A percentile compares a stretch with the other conserved stretches of the same genome.
Evolutionary conservation across 2,888 invertebrate species (phyloP).

Genomic region (Tinea pellionella): DNA sequence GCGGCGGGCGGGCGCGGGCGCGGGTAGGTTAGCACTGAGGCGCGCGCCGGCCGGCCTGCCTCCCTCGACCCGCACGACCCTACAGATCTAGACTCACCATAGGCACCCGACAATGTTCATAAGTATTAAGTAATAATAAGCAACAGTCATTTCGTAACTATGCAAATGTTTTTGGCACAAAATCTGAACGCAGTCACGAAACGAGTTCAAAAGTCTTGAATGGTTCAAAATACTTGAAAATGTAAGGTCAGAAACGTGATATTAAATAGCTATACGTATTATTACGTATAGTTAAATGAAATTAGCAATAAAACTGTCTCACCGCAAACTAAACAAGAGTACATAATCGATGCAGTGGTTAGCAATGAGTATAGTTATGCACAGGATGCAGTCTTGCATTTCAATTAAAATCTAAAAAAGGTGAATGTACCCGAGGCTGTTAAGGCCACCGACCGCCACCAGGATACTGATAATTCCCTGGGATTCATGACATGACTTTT

Average conservation of each 20-base stretch:
- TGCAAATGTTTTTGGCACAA: background rate
- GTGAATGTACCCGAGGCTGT: slow-evolving; percentile 2
- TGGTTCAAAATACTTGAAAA: too few relatives aligned
- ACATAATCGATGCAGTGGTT: background rate
- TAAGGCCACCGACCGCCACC: slow-evolving; percentile 39
- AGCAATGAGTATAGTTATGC: background rate
- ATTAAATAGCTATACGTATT: background rate
- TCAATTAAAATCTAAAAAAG: slow-evolving; percentile 9
- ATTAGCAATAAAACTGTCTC: background rate
- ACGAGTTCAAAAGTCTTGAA: background rate
- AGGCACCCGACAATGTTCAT: background rate
- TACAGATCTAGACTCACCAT: background rate
- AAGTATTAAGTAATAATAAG: background rate
- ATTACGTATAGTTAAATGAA: background rate
- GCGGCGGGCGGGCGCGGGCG: slow-evolving; percentile 21
- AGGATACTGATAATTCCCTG: slow-evolving; percentile 59
- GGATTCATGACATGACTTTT: slow-evolving; percentile 21
- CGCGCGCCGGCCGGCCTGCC: slow-evolving; percentile 47
- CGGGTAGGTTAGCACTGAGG: slow-evolving; percentile 63
- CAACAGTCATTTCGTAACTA: background rate
- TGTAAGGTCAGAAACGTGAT: too few relatives aligned
- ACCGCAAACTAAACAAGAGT: background rate
- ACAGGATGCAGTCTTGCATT: slow-evolving; percentile 8
- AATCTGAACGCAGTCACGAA: background rate
- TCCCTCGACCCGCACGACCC: slow-evolving; percentile 29